Evolutionary conservation across 2,113 vertebrate genomes (phyloP).

Genomic region (Labeo catla): DNA sequence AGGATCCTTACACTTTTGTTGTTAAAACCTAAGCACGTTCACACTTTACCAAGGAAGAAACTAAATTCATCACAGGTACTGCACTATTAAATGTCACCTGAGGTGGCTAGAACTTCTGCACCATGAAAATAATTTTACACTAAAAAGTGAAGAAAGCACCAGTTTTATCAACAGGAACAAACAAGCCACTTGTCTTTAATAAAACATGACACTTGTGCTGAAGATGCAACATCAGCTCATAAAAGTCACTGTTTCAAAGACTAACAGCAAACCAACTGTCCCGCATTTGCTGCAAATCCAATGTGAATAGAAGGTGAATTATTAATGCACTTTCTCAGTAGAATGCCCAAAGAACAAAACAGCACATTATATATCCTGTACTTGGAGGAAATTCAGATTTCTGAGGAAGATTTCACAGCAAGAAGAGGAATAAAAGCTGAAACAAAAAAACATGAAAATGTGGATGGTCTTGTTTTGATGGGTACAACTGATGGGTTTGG

Average conservation of each 20-base stretch:
- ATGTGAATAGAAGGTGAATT: slow-evolving; percentile 65
- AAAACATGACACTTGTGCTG: slow-evolving; percentile 67
- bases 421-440: background rate
- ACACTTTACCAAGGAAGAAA: background rate
- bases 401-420: background rate
- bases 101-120: slow-evolving; percentile 6
- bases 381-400: slow-evolving; percentile 13
- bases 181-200: slow-evolving; percentile 63
- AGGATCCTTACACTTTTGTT: background rate
- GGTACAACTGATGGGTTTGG: slow-evolving; percentile 37
- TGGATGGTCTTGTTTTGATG: background rate
- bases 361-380: background rate
- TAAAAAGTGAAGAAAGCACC: slow-evolving; percentile 65
- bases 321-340: slow-evolving; percentile 59
- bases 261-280: slow-evolving; percentile 65
- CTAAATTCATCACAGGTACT: background rate
- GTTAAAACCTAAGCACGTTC: background rate
- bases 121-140: slow-evolving; percentile 44
- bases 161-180: slow-evolving; percentile 61
- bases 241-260: slow-evolving; percentile 44
- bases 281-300: slow-evolving; percentile 61
- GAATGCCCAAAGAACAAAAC: background rate
- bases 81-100: background rate
- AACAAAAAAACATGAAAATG: background rate
- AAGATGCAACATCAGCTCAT: slow-evolving; percentile 63